Conservation (phyloP, 2,888 invertebrate genomes). For the Strigamia crassipes region DNA sequence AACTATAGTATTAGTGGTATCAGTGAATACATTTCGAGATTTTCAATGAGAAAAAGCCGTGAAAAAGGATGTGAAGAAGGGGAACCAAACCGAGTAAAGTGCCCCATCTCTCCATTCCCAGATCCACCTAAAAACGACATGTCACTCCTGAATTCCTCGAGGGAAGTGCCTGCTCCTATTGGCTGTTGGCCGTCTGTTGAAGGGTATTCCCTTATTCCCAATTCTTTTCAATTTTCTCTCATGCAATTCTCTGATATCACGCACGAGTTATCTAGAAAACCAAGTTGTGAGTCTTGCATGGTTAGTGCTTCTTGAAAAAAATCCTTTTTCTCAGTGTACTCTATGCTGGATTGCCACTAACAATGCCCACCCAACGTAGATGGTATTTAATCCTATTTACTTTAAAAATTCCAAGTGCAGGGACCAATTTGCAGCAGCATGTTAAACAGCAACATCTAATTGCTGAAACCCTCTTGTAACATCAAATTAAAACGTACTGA, state of each 20-base stretch:
- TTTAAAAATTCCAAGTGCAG: slow-evolving; percentile 9
- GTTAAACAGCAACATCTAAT: not conserved
- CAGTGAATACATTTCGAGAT: slow-evolving; percentile 16
- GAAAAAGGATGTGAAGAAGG: not conserved
- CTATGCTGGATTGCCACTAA: not conserved
- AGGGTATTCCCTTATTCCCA: slow-evolving; percentile 21
- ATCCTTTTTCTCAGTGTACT: not conserved
- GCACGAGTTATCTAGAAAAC: not conserved
- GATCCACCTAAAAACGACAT: slow-evolving; percentile 21
- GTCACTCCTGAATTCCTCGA: slow-evolving; percentile 21
- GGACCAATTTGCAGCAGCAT: not conserved
- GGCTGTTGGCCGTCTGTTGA: not conserved
- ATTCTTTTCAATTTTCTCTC: slow-evolving; percentile 21
- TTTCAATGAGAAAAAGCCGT: not conserved
- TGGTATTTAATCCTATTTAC: slow-evolving; percentile 5
- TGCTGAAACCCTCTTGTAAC: not conserved
- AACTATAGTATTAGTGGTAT: not conserved
- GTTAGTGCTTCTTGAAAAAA: not conserved
- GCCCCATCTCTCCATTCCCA: slow-evolving; percentile 5
- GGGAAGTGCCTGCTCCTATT: slow-evolving; percentile 16
- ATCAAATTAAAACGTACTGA: not conserved
- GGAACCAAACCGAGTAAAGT: not conserved
- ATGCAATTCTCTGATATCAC: slow-evolving; percentile 11
- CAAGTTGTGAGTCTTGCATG: slow-evolving; percentile 10
- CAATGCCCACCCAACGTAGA: too few species aligned